Conservation (phyloP, 1,140 invertebrate species). For the Harpegnathos saltator region DNA sequence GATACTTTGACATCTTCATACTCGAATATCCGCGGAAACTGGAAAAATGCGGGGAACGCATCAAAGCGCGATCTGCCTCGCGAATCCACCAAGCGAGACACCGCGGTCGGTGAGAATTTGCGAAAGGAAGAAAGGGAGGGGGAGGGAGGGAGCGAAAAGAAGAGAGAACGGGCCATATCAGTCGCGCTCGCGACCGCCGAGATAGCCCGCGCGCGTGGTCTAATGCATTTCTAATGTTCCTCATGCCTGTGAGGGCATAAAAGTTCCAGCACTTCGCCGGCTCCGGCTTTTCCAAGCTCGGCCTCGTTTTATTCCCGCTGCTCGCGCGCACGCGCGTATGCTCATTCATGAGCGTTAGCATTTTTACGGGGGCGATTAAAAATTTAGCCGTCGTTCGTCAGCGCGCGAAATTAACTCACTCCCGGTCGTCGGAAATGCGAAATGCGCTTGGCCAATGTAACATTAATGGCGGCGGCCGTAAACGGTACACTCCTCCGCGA, state of each 20-base stretch:
- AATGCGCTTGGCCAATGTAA: neutral
- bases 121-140: neutral
- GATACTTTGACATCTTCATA: neutral
- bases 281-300: neutral
- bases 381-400: slow-evolving; percentile 29
- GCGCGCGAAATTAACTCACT: slow-evolving; percentile 33
- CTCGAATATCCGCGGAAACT: neutral
- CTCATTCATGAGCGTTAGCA: slow-evolving; percentile 5
- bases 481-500: slow-evolving; percentile 15
- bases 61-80: neutral
- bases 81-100: neutral
- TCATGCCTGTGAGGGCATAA: slow-evolving; percentile 11
- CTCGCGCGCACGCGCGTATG: neutral
- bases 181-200: neutral
- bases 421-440: neutral
- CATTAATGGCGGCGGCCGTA: slow-evolving; percentile 3
- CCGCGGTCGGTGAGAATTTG: neutral
- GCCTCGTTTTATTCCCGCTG: neutral
- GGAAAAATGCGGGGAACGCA: too few species aligned
- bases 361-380: slow-evolving; percentile 45
- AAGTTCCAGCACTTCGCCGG: slow-evolving; percentile 32
- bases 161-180: neutral
- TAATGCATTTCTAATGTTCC: slow-evolving; percentile 60
- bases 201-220: slow-evolving; percentile 6
- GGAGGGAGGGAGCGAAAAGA: neutral